Conservation (phyloP, 2,113 vertebrate species). For the Clarias gariepinus region DNA sequence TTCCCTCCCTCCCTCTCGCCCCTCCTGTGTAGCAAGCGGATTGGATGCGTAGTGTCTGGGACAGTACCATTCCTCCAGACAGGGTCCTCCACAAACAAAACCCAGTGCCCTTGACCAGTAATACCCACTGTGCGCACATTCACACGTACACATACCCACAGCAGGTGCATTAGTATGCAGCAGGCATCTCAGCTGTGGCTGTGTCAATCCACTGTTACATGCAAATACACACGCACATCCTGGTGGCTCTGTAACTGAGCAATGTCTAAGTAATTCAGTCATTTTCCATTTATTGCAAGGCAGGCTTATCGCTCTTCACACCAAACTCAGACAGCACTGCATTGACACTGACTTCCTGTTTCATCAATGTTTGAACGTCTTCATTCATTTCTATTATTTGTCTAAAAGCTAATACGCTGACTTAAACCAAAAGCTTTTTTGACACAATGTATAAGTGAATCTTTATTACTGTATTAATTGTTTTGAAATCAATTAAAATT, state of each 20-base stretch:
- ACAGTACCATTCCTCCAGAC: constrained; percentile 74
- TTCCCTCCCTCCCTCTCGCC: background rate
- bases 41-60: constrained; percentile 64
- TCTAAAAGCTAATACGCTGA: background rate
- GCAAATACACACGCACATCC: constrained; percentile 12
- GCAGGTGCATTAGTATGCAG: constrained; percentile 59
- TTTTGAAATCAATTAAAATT: background rate
- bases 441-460: background rate
- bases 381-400: constrained; percentile 3
- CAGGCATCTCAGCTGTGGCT: constrained; percentile 45
- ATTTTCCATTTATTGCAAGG: constrained; percentile 30
- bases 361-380: background rate
- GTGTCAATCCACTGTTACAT: constrained; percentile 36
- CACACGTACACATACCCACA: constrained; percentile 20
- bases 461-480: background rate
- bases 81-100: constrained; percentile 63
- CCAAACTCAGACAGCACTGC: background rate
- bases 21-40: background rate
- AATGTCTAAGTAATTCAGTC: constrained; percentile 41
- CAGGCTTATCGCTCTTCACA: constrained; percentile 3
- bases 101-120: background rate
- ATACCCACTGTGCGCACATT: constrained; percentile 13
- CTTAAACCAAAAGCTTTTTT: background rate
- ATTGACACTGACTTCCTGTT: constrained; percentile 9
- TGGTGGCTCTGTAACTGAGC: constrained; percentile 48